Base-by-base conservation (phyloP, 2,888 invertebrate species). In the Elmis aenea region DNA sequence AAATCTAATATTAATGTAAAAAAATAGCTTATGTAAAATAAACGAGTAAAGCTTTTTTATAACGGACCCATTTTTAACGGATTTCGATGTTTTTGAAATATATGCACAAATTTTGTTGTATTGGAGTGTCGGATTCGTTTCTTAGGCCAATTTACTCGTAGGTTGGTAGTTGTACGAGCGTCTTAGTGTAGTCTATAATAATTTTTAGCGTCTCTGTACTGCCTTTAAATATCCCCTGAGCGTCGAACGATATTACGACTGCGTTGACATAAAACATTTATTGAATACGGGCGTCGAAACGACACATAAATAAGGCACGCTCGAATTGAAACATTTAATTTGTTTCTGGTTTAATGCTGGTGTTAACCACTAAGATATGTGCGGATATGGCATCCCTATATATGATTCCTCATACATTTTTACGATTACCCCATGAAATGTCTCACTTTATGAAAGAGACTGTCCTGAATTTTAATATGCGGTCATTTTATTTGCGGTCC, bases 241-340 rank as follows among this genome's bases (percentile, higher is more conserved):
- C 31, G 36, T 47, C 39, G 37, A 47, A 45, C 33, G 42, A 44
- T 38, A 46, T 46, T 41, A 40, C 43, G 24, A 26, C 44, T 32
- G 44, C 37, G 33, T 44, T 31, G 45, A 38, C 50, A 51, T 51
- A 51, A 51, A 51, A 51, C 48, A 51, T 51, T 51, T 51, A 51
- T 51, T 48, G 48, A 42, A 30, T 45, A 48, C 44, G 48, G 42
- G 45, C 42, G 50, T 37, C 46, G 46, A 46, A 48, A 50, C 33
- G 46, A 46, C 48, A 50, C 50, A 51, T 51, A 51, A 51, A 51
- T 51, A 51, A 45, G 42, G 45, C 45, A 43, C 48, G 48, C 46
- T 43, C 40, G 52, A 53, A 51, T 53, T 53, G 53, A 53, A 51
- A 51, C 53, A 51, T 53, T 51, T 53, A 51, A 53, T 53, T 53